Percentiles rank a stretch among this genome's conserved stretches.
Evolutionary conservation across 2,888 invertebrate genomes (phyloP).

Genomic region (Pandemis cinnamomeana): DNA sequence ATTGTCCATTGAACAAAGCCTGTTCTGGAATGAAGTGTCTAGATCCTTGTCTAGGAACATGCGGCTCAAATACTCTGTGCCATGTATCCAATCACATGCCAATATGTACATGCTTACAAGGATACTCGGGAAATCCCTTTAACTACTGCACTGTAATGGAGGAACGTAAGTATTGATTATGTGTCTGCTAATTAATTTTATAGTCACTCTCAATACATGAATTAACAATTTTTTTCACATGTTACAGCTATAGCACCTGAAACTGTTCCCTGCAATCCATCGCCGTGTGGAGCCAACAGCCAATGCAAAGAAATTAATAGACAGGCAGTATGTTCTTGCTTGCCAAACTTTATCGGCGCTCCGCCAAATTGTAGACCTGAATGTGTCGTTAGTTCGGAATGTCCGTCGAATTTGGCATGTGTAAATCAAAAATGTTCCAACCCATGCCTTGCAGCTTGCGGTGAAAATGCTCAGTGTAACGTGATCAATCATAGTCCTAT

Average conservation of each 20-base stretch:
- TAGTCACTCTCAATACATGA: neutral
- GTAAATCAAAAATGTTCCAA: conserved; percentile 88
- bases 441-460: conserved; percentile 87
- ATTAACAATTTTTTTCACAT: conserved; percentile 3
- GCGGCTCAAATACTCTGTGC: conserved; percentile 89
- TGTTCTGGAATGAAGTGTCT: conserved; percentile 90
- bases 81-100: conserved; percentile 90
- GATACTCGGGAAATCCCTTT: conserved; percentile 88
- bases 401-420: conserved; percentile 87
- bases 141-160: conserved; percentile 81
- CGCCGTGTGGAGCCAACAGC: conserved; percentile 91
- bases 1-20: conserved; percentile 88
- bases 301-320: conserved; percentile 89
- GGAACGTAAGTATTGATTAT: conserved; percentile 70
- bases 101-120: conserved; percentile 87
- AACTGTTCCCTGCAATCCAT: conserved; percentile 73
- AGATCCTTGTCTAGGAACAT: conserved; percentile 92
- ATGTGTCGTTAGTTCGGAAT: conserved; percentile 88
- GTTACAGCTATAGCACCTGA: conserved; percentile 62
- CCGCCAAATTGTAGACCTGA: conserved; percentile 90
- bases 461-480: conserved; percentile 85
- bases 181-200: neutral
- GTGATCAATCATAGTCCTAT: conserved; percentile 89
- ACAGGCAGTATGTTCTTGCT: conserved; percentile 89
- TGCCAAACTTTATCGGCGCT: conserved; percentile 86